Evolutionary conservation across 2,888 invertebrate genomes (phyloP).

Genomic region (Nomada flava): DNA sequence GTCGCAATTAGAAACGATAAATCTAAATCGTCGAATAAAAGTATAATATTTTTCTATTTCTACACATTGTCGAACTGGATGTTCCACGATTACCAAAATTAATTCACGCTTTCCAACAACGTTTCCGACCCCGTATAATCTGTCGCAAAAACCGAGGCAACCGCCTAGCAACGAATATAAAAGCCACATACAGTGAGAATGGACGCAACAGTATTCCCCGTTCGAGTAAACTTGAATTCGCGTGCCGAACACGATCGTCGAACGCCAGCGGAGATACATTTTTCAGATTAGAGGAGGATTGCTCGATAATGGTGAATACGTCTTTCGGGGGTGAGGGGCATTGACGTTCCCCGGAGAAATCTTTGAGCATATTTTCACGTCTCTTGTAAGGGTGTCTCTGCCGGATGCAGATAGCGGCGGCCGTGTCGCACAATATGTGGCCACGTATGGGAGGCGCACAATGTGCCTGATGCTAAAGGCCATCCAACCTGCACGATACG

Average conservation of each 20-base stretch:
- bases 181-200: background rate
- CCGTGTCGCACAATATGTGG: slow-evolving; percentile 72
- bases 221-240: background rate
- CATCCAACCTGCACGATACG: slow-evolving; percentile 80
- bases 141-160: no score
- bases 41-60: no score
- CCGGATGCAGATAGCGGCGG: slow-evolving; percentile 83
- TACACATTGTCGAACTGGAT: no score
- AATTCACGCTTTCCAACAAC: no score
- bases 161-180: no score
- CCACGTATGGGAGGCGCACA: slow-evolving; percentile 75
- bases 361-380: slow-evolving; percentile 83
- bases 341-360: slow-evolving; percentile 80
- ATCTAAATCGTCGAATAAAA: no score
- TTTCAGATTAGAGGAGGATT: slow-evolving; percentile 65
- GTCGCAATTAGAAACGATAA: no score
- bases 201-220: background rate
- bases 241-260: slow-evolving; percentile 26
- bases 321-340: slow-evolving; percentile 37
- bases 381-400: slow-evolving; percentile 80
- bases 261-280: slow-evolving; percentile 60
- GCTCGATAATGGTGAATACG: slow-evolving; percentile 65
- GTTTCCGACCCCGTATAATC: no score
- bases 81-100: no score
- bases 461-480: slow-evolving; percentile 82